phyloP scores from a whole-genome alignment of 2,797 vertebrate species.

The Vespertilio murinus region DNA sequence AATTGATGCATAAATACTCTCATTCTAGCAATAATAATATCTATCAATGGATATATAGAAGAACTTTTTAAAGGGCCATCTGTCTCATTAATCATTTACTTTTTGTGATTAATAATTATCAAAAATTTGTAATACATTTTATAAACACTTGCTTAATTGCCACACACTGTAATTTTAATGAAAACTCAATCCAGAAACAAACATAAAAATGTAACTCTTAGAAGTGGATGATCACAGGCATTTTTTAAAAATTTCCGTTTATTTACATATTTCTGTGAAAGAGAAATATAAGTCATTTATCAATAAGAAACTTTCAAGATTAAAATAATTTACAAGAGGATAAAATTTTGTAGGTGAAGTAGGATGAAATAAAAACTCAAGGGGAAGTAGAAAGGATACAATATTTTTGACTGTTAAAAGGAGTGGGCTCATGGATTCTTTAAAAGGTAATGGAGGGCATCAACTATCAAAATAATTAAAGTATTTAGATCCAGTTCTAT shows the following conservation, averaged over 20 bases:
- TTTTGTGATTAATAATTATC: not conserved
- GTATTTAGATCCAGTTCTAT: not conserved
- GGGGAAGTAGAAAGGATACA: not conserved
- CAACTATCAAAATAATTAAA: not conserved
- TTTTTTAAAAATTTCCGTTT: not conserved
- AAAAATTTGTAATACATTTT: not conserved
- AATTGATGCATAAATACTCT: not conserved
- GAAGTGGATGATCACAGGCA: not conserved
- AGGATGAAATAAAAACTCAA: slow-evolving; percentile 26
- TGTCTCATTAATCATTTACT: not conserved
- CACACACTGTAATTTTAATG: not conserved
- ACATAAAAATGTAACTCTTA: not conserved
- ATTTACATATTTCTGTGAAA: not conserved
- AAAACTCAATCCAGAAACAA: not conserved
- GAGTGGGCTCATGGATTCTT: not conserved
- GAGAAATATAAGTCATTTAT: not conserved
- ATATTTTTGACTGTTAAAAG: not conserved
- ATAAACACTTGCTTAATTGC: not conserved
- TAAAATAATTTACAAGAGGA: not conserved
- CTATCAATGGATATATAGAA: not conserved
- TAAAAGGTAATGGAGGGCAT: not conserved
- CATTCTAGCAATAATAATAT: not conserved
- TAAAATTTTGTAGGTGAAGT: not conserved
- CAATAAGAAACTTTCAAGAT: not conserved
- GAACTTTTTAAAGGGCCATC: not conserved